Evolutionary conservation across 2,888 invertebrate species (phyloP).

Genomic region (Synergus gifuensis): DNA sequence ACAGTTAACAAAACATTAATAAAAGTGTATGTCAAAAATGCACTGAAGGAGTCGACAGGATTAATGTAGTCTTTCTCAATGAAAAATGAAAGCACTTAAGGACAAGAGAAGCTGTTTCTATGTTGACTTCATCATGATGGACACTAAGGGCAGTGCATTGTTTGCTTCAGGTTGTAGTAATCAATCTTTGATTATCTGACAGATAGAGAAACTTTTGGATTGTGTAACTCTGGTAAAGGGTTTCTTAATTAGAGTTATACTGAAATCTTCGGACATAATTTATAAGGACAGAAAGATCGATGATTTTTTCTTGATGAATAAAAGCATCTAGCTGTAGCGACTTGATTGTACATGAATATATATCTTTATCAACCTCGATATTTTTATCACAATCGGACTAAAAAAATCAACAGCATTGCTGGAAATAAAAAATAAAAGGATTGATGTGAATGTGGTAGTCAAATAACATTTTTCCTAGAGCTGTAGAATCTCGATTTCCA

Average conservation of each 20-base stretch:
- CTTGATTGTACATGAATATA: no score
- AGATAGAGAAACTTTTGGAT: constrained; percentile 5
- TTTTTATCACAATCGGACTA: no score
- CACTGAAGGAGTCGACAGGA: not conserved
- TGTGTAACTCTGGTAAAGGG: not conserved
- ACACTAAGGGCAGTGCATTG: not conserved
- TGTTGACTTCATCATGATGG: not conserved
- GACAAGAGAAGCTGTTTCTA: not conserved
- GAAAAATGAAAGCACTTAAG: not conserved
- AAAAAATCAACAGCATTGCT: no score
- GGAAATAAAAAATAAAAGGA: no score
- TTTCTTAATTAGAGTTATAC: not conserved
- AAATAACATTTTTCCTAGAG: no score
- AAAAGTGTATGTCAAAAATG: not conserved
- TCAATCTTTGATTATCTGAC: not conserved
- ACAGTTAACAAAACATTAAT: not conserved
- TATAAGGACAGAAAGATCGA: not conserved
- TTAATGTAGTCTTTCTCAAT: constrained; percentile 7
- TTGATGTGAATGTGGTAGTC: no score
- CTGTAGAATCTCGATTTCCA: no score
- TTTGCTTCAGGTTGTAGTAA: not conserved
- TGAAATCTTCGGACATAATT: not conserved
- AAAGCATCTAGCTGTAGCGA: not conserved
- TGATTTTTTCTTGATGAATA: not conserved
- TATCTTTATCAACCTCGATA: no score